phyloP scores from a whole-genome alignment of 2,888 invertebrate species.

The Lamellibrachia columna region DNA sequence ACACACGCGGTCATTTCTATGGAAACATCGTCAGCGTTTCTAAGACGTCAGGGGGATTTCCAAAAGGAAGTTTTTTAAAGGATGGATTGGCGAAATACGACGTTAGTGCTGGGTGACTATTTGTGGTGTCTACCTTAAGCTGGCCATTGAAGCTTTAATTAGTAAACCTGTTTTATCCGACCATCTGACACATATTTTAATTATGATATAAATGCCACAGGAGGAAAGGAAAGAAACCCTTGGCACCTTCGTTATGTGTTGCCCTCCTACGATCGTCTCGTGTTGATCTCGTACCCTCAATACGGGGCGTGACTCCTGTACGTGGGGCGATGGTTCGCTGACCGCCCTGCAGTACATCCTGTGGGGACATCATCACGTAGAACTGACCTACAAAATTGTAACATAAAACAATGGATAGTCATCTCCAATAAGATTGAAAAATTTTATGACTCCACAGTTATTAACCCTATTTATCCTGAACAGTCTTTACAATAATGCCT shows the following conservation, averaged over 20 bases:
- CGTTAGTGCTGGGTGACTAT: too few relatives aligned
- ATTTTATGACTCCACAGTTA: background rate
- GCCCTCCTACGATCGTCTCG: slow-evolving; percentile 89
- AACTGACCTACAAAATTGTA: slow-evolving; percentile 71
- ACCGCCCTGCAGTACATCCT: slow-evolving; percentile 75
- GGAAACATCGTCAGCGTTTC: too few relatives aligned
- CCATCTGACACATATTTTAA: background rate
- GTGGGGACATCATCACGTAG: slow-evolving; percentile 84
- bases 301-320: slow-evolving; percentile 32
- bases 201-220: background rate
- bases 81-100: too few relatives aligned
- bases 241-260: slow-evolving; percentile 84
- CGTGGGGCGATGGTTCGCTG: slow-evolving; percentile 65
- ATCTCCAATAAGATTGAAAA: too few relatives aligned
- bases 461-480: too few relatives aligned
- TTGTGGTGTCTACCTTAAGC: too few relatives aligned
- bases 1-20: too few relatives aligned
- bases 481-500: too few relatives aligned
- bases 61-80: too few relatives aligned
- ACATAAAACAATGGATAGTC: background rate
- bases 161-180: background rate
- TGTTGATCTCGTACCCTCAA: slow-evolving; percentile 58
- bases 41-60: too few relatives aligned
- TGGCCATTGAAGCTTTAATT: background rate
- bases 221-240: background rate